Percentiles rank a stretch among this genome's conserved stretches.
Evolutionary conservation across 2,888 invertebrate species (phyloP).

Genomic region (Drosophila paramelanica): DNA sequence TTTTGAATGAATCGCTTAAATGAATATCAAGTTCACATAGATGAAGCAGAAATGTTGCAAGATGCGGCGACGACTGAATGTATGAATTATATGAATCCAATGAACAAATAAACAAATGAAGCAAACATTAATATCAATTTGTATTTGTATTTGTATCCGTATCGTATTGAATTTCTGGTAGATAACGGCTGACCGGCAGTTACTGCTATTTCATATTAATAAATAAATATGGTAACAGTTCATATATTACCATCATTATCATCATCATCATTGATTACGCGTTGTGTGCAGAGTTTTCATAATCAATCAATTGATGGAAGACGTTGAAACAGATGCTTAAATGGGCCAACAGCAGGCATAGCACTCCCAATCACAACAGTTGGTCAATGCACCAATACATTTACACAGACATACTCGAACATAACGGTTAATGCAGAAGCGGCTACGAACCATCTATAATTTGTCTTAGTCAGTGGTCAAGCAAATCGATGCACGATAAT

Average conservation of each 20-base stretch:
- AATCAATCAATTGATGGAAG: conserved; percentile 69
- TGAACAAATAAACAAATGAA: conserved; percentile 40
- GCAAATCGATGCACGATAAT: conserved; percentile 1
- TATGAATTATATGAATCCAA: conserved; percentile 13
- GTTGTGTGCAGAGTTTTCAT: conserved; percentile 58
- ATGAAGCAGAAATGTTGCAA: conserved; percentile 21
- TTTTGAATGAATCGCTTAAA: conserved; percentile 44
- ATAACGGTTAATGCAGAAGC: conserved; percentile 33
- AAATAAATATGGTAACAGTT: conserved; percentile 65
- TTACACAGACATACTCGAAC: not conserved
- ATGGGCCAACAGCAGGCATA: conserved; percentile 29
- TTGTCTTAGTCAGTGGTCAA: conserved; percentile 13
- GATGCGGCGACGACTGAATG: conserved; percentile 18
- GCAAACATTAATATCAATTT: conserved; percentile 68
- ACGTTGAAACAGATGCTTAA: conserved; percentile 41
- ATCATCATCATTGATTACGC: conserved; percentile 51
- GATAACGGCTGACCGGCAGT: conserved; percentile 23
- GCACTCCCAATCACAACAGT: conserved; percentile 23
- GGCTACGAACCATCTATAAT: conserved; percentile 3
- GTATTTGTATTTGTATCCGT: conserved; percentile 15
- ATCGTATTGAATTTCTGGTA: conserved; percentile 1
- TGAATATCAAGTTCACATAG: conserved; percentile 5
- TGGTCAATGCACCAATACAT: conserved; percentile 31
- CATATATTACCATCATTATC: conserved; percentile 36
- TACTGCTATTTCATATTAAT: conserved; percentile 58